These are phyloP conservation scores for Chaetodon auriga DNA, from an alignment of 2,113 vertebrate genomes.

Conservation along the genomic window DNA sequence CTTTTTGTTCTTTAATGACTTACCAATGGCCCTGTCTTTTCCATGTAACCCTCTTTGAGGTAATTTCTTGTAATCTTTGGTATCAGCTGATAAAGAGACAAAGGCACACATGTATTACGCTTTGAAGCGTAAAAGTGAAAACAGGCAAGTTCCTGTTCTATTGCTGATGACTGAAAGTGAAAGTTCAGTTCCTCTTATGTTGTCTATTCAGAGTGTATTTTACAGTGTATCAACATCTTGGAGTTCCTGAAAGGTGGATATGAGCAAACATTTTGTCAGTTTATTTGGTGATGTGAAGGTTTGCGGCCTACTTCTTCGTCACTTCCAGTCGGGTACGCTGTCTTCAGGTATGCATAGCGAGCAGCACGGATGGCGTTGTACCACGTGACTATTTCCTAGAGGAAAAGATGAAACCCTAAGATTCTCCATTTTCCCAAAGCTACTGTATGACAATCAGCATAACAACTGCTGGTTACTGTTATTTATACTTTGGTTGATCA, in stretches of 20 bases:
- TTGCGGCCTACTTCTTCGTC: slow-evolving; percentile 87
- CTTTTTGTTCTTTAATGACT: slow-evolving; percentile 27
- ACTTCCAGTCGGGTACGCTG: slow-evolving; percentile 86
- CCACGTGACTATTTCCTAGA: slow-evolving; percentile 95
- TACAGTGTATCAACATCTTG: not conserved
- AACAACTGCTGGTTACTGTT: not conserved
- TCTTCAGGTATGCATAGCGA: slow-evolving; percentile 90
- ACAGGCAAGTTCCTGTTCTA: not conserved
- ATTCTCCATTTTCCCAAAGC: not conserved
- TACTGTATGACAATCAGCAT: not conserved
- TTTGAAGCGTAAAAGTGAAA: not conserved
- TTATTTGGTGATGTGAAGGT: not conserved
- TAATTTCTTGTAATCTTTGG: slow-evolving; percentile 92
- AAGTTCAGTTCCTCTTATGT: not conserved
- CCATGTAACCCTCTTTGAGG: slow-evolving; percentile 95
- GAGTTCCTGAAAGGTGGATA: not conserved
- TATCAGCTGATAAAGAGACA: slow-evolving; percentile 82
- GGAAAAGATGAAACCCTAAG: slow-evolving; percentile 40
- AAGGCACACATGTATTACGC: not conserved
- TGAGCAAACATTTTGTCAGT: not conserved
- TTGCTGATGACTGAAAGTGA: not conserved
- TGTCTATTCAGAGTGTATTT: not conserved
- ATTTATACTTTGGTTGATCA: not conserved
- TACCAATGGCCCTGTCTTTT: slow-evolving; percentile 95
- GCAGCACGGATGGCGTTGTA: slow-evolving; percentile 92